These are phyloP conservation scores for Oscheius sp. DNA, from an alignment of 2,888 invertebrate species.

Conservation along the genomic window DNA sequence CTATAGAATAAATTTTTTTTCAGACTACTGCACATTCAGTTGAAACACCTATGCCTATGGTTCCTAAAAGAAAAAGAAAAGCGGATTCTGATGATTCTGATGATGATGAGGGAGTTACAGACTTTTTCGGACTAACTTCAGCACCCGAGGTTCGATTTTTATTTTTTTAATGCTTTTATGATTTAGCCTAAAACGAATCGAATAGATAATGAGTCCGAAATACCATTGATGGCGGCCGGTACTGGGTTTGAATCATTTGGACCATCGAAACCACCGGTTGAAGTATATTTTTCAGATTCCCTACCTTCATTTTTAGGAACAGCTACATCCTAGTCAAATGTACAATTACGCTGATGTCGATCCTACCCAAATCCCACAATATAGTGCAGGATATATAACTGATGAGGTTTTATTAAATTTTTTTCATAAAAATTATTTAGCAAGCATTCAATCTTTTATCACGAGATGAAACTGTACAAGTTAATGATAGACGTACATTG, in stretches of 20 bases:
- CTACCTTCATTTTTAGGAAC: slow-evolving; percentile 13
- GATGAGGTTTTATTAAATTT: slow-evolving; percentile 27
- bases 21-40: neutral
- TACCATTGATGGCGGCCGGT: slow-evolving; percentile 37
- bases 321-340: slow-evolving; percentile 45
- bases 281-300: neutral
- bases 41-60: neutral
- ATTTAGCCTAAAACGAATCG: slow-evolving; percentile 15
- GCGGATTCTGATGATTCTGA: slow-evolving; percentile 36
- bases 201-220: neutral
- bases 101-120: slow-evolving; percentile 35
- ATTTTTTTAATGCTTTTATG: neutral
- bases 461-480: slow-evolving; percentile 55
- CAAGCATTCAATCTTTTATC: slow-evolving; percentile 47
- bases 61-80: slow-evolving; percentile 15
- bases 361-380: slow-evolving; percentile 8
- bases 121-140: slow-evolving; percentile 52
- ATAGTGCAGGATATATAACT: slow-evolving; percentile 1
- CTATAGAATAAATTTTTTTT: neutral
- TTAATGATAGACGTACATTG: slow-evolving; percentile 51
- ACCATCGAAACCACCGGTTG: slow-evolving; percentile 42
- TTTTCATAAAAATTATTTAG: neutral
- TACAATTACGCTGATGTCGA: slow-evolving; percentile 34
- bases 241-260: slow-evolving; percentile 41
- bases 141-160: slow-evolving; percentile 20